These are phyloP conservation scores for Cygnus buccinator DNA, from an alignment of 2,113 vertebrate species.

Conservation along the genomic window DNA sequence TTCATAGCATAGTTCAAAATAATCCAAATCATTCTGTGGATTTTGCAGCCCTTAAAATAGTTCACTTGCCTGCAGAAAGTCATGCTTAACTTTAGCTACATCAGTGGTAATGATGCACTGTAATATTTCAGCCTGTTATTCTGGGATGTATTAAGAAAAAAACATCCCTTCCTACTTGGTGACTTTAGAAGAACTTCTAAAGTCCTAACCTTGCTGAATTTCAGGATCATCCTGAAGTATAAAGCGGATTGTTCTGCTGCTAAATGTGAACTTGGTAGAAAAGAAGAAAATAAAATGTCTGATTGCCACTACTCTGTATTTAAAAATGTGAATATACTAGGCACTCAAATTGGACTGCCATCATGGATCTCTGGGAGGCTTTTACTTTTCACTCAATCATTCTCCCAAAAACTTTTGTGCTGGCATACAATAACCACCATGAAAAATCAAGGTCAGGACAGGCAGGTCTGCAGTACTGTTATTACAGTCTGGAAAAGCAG, in stretches of 20 bases:
- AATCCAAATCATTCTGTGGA: not conserved
- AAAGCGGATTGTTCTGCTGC: not conserved
- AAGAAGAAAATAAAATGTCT: not conserved
- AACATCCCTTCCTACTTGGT: not conserved
- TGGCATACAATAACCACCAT: not conserved
- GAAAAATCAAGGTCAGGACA: not conserved
- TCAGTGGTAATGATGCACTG: not conserved
- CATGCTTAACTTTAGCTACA: not conserved
- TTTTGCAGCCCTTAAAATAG: not conserved
- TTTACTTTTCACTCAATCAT: not conserved
- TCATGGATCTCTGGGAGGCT: not conserved
- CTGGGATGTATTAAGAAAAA: not conserved
- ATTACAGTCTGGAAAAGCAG: not conserved
- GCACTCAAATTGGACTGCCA: not conserved
- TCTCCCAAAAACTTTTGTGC: not conserved
- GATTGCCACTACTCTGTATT: not conserved
- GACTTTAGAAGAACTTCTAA: not conserved
- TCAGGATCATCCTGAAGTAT: not conserved
- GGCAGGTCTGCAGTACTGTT: not conserved
- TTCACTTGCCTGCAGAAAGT: not conserved
- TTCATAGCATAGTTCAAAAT: not conserved
- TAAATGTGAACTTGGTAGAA: not conserved
- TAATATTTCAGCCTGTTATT: not conserved
- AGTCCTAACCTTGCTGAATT: not conserved
- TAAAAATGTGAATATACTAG: not conserved